phyloP scores from a whole-genome alignment of 2,113 vertebrate species.

The Nycticryphes semicollaris region DNA sequence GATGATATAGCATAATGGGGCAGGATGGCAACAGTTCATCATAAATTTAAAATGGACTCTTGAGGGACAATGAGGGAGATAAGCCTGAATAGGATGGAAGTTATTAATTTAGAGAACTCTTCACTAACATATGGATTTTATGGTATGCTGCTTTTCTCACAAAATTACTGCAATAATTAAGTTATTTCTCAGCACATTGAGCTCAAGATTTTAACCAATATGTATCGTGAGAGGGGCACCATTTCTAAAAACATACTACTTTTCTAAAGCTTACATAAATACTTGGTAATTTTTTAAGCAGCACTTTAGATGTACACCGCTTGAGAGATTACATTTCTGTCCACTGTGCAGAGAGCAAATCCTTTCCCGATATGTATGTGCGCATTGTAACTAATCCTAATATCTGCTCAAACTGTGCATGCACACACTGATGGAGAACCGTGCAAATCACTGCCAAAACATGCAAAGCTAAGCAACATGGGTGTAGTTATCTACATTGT shows the following conservation, averaged over 20 bases:
- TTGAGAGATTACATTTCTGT: not conserved
- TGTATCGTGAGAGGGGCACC: not conserved
- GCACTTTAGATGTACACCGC: not conserved
- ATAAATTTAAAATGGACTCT: constrained; percentile 84
- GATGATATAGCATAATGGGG: constrained; percentile 83
- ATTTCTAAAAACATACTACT: not conserved
- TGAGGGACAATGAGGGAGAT: constrained; percentile 74
- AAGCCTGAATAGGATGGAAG: constrained; percentile 84
- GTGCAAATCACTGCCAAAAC: not conserved
- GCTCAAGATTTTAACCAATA: not conserved
- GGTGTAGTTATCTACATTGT: not conserved
- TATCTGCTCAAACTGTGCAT: not conserved
- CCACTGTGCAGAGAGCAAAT: not conserved
- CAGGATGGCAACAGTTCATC: constrained; percentile 81
- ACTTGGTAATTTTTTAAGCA: not conserved
- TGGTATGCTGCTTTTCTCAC: not conserved
- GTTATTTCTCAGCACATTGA: not conserved
- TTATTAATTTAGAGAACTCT: constrained; percentile 72
- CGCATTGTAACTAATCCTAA: not conserved
- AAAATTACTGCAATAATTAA: not conserved
- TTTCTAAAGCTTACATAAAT: not conserved
- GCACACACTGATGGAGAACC: not conserved
- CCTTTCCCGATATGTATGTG: not conserved
- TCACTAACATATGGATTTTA: not conserved
- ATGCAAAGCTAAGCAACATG: not conserved